phyloP scores from a whole-genome alignment of 30 jellyfish, hydroid and myxozoan genomes.

The Aurelia sp. region DNA sequence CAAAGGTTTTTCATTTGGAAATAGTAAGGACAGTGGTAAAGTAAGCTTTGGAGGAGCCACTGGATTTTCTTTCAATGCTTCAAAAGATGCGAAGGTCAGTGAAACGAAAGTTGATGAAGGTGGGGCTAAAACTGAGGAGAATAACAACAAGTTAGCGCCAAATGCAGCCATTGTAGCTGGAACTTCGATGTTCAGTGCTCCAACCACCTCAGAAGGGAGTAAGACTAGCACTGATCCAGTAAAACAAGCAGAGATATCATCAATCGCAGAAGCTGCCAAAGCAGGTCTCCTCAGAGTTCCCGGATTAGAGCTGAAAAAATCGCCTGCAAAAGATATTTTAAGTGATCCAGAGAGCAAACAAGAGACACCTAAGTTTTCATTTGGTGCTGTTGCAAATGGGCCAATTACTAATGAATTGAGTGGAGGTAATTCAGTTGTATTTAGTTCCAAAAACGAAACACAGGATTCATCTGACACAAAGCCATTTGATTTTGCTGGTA shows the following conservation, averaged over 20 bases:
- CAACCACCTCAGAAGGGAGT: not conserved
- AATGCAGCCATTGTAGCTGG: not conserved
- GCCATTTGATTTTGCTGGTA: not conserved
- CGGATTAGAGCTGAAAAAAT: not conserved
- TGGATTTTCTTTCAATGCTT: constrained; percentile 46
- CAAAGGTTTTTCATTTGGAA: constrained; percentile 16
- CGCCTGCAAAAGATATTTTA: not conserved
- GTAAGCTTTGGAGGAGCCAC: constrained; percentile 7
- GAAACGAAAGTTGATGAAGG: not conserved
- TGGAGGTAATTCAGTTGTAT: not conserved
- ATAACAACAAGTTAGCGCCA: constrained; percentile 14
- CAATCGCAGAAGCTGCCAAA: constrained; percentile 79
- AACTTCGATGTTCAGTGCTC: not conserved
- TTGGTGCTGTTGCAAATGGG: constrained; percentile 32
- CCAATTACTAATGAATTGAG: constrained; percentile 1
- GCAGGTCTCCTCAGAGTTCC: constrained; percentile 74
- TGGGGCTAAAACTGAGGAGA: constrained; percentile 49
- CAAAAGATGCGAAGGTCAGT: not conserved
- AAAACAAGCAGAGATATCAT: not conserved
- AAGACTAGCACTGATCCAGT: not conserved
- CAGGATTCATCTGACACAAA: not conserved
- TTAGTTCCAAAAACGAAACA: not conserved
- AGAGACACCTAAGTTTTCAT: constrained; percentile 19
- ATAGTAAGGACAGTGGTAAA: not conserved
- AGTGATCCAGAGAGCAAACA: not conserved